Percentiles rank a stretch among this genome's conserved stretches.
Evolutionary conservation across 2,888 invertebrate genomes (phyloP).

Genomic region (Lamellibrachia columna): DNA sequence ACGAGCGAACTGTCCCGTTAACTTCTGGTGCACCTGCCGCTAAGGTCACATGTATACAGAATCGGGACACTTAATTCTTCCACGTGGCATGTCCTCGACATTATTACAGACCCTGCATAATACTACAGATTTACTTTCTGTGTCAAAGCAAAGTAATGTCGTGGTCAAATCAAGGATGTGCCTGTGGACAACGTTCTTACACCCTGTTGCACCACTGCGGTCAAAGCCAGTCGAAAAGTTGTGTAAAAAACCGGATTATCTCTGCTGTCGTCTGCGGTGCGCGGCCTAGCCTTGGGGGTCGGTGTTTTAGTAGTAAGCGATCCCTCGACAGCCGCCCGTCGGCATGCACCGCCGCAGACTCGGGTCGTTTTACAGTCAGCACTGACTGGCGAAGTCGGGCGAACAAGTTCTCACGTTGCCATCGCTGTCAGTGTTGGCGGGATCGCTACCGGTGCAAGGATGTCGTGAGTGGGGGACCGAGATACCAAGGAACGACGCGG

Average conservation of each 20-base stretch:
- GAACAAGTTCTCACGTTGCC: background rate
- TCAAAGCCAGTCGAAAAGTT: background rate
- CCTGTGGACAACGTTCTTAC: background rate
- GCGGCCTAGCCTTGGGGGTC: constrained; percentile 16
- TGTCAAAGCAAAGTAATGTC: background rate
- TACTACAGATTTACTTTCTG: background rate
- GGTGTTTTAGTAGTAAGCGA: constrained; percentile 12
- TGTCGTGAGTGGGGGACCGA: background rate
- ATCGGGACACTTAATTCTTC: background rate
- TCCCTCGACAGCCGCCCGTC: background rate
- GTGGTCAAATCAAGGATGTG: background rate
- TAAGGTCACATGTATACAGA: background rate
- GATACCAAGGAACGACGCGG: background rate
- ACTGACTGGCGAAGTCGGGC: background rate
- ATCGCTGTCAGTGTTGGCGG: constrained; percentile 1
- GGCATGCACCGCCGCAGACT: constrained; percentile 6
- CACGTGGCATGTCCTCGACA: background rate
- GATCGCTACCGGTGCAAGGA: background rate
- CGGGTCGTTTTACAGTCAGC: constrained; percentile 11
- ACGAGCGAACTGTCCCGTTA: background rate
- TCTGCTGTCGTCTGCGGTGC: background rate
- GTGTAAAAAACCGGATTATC: background rate
- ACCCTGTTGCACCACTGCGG: background rate
- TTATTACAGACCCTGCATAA: background rate
- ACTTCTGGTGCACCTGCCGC: background rate